These are phyloP conservation scores for Diploptera punctata DNA, from an alignment of 2,888 invertebrate species.

Conservation along the genomic window DNA sequence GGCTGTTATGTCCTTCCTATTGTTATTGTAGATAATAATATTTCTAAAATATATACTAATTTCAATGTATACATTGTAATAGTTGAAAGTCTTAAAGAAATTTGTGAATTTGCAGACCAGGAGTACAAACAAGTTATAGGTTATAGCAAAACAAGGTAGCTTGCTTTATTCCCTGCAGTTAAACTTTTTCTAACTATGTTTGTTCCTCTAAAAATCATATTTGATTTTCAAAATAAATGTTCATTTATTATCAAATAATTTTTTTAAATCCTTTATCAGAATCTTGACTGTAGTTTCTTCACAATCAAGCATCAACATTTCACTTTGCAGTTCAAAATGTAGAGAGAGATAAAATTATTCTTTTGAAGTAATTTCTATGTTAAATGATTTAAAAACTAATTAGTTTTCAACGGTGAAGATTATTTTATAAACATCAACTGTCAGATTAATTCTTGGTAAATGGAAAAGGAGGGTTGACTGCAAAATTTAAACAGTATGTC, in stretches of 20 bases:
- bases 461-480: not conserved
- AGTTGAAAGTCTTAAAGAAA: not conserved
- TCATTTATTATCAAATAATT: no score
- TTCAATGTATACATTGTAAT: not conserved
- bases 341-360: not conserved
- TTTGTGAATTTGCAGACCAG: not conserved
- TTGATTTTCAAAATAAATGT: no score
- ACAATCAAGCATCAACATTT: not conserved
- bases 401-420: not conserved
- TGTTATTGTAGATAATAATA: not conserved
- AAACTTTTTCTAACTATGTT: no score
- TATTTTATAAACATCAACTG: not conserved
- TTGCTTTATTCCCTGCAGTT: not conserved
- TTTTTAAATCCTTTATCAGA: not conserved
- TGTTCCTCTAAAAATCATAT: no score
- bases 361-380: not conserved
- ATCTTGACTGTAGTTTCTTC: not conserved
- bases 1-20: conserved; percentile 1
- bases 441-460: not conserved
- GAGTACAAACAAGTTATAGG: not conserved
- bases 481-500: no score
- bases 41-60: not conserved
- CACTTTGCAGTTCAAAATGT: not conserved
- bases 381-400: not conserved
- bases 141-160: conserved; percentile 2